Evolutionary conservation across 2,113 vertebrate genomes (phyloP), one percentile per base, ranked within the genome.

Genomic region (Chloroceryle aenea): DNA sequence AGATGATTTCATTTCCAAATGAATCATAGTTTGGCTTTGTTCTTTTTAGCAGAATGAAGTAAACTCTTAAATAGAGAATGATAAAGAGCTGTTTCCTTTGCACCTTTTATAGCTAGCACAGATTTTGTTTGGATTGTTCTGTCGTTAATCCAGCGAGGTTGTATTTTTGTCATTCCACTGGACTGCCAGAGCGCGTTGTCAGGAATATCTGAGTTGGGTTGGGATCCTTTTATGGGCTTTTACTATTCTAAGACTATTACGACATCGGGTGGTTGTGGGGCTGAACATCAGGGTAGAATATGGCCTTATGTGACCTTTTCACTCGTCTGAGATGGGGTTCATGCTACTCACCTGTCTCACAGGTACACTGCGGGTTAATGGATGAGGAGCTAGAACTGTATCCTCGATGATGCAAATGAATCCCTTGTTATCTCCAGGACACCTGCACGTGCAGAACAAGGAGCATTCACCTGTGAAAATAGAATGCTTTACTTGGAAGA

Each of bases 11-110:
- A 86, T 97, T 93, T 96, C 96, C 96, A 96, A 97, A 95, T 97
- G 97, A 98, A 97, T 98, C 98, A 98, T 95, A 53, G 63, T 93
- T 97, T 96, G 94, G 96, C 95, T 85, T 96, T 96, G 86, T 91
- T 83, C 59, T 96, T 96, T 94, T 83, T 56, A 97, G 95, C 78
- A 83, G 92, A 98, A 96, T 85, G 96, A 98, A 98, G 97, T 98
- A 98, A 99, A 98, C 98, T 97, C 97, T 99, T 98, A 98, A 98
- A 96, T 96, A 96, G 97, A 96, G 98, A 96, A 98, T 98, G 98
- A 99, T 98, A 98, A 98, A 98, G 96, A 97, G 97, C 94, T 83
- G 97, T 98, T 99, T 99, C 98, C 98, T 98, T 97, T 98, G 98
- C 96, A 98, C 97, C 98, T 98, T 98, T 98, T 98, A 97, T 97